These are phyloP conservation scores for Stichodactyla mertensii DNA, from an alignment of 64 coral and sea anemone genomes.

Conservation along the genomic window DNA sequence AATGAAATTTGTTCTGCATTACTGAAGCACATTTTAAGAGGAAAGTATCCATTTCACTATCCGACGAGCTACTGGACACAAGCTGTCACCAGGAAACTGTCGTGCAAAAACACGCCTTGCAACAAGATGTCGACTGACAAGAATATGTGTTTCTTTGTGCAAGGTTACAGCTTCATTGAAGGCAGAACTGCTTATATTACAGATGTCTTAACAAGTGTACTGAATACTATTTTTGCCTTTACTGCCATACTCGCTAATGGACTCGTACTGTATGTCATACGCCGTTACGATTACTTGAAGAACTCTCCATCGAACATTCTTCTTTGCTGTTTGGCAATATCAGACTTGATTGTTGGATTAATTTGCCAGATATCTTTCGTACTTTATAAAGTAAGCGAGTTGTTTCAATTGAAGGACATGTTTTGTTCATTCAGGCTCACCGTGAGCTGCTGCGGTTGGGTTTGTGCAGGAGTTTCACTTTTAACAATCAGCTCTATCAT, in stretches of 20 bases:
- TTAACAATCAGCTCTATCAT: conserved; percentile 5
- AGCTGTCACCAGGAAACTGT: too few species aligned
- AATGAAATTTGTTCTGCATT: too few species aligned
- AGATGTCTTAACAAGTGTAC: conserved; percentile 21
- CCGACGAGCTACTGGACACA: too few species aligned
- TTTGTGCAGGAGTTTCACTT: conserved; percentile 18
- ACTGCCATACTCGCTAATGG: neutral
- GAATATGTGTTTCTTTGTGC: neutral
- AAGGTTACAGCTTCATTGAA: neutral
- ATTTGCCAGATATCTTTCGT: conserved; percentile 34
- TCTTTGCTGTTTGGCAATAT: neutral
- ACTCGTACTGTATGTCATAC: conserved; percentile 5
- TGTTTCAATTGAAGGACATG: neutral
- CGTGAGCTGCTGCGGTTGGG: conserved; percentile 13
- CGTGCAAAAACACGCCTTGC: neutral
- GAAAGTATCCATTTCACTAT: too few species aligned
- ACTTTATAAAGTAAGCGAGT: conserved; percentile 24
- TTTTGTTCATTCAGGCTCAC: conserved; percentile 23
- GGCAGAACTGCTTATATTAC: neutral
- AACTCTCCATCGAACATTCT: conserved; percentile 30
- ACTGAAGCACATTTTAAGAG: too few species aligned
- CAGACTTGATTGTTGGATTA: conserved; percentile 30
- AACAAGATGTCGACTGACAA: neutral
- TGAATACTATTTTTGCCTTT: conserved; percentile 17
- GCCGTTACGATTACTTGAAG: neutral